Conservation (phyloP, 2,888 invertebrate species). For the Thymelicus sylvestris region DNA sequence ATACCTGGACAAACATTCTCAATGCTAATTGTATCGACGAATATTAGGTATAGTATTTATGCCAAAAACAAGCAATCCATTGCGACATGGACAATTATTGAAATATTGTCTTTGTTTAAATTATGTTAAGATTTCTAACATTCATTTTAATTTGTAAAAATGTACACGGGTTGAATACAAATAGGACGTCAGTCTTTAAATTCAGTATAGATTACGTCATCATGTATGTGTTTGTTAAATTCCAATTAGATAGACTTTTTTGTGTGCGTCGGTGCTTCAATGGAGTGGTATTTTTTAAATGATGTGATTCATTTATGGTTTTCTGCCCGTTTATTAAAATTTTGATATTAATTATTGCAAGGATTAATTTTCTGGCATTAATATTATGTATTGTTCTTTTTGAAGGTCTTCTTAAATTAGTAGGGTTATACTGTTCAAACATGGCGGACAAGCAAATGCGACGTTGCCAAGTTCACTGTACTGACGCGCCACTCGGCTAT, state of each 20-base stretch:
- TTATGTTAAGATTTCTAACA: constrained; percentile 33
- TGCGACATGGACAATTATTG: constrained; percentile 46
- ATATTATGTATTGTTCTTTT: constrained; percentile 16
- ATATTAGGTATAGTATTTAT: constrained; percentile 81
- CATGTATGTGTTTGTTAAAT: constrained; percentile 38
- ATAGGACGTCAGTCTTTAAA: constrained; percentile 39
- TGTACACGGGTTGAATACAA: constrained; percentile 17
- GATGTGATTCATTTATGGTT: constrained; percentile 14
- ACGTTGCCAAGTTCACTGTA: constrained; percentile 48
- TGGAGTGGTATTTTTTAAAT: constrained; percentile 25
- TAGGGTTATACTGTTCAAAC: constrained; percentile 58
- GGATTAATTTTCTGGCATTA: not conserved
- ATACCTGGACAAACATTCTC: constrained; percentile 70
- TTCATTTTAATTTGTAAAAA: constrained; percentile 33
- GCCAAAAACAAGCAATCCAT: constrained; percentile 52
- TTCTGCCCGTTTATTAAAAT: not conserved
- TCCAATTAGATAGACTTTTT: constrained; percentile 28
- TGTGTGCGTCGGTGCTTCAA: constrained; percentile 36
- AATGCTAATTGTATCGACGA: constrained; percentile 80
- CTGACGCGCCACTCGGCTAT: constrained; percentile 20
- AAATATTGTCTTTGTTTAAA: constrained; percentile 19
- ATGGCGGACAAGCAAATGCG: constrained; percentile 57
- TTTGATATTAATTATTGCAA: not conserved
- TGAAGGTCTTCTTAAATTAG: constrained; percentile 53
- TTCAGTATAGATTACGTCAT: constrained; percentile 15